Percentiles rank a stretch among this genome's conserved stretches.
phyloP scores from a whole-genome alignment of 1,140 invertebrate species.

The Aphidius ervi region DNA sequence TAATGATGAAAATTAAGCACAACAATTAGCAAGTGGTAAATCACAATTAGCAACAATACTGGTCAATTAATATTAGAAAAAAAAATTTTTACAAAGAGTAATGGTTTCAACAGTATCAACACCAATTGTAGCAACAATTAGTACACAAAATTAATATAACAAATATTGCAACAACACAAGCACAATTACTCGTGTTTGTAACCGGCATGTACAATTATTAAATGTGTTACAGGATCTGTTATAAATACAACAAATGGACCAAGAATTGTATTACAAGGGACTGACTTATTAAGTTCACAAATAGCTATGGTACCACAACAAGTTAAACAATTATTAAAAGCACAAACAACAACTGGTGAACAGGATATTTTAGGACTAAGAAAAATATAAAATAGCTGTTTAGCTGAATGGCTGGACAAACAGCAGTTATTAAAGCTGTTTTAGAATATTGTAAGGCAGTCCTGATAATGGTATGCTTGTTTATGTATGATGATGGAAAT shows the following conservation, averaged over 20 bases:
- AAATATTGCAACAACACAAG: slow-evolving; percentile 65
- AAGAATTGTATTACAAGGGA: slow-evolving; percentile 77
- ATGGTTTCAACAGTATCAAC: too few species aligned
- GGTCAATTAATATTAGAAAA: too few species aligned
- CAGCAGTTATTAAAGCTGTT: too few species aligned
- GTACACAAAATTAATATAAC: too few species aligned
- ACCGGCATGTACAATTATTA: slow-evolving; percentile 80
- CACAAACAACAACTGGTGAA: slow-evolving; percentile 76
- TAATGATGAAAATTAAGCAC: slow-evolving; percentile 68
- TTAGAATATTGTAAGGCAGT: too few species aligned
- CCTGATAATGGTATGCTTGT: too few species aligned
- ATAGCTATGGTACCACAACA: slow-evolving; percentile 77
- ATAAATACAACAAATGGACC: slow-evolving; percentile 79
- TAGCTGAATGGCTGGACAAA: too few species aligned
- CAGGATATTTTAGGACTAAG: slow-evolving; percentile 77
- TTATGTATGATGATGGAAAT: too few species aligned
- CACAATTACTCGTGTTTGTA: slow-evolving; percentile 69
- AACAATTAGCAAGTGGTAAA: slow-evolving; percentile 73
- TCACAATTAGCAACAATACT: slow-evolving; percentile 78
- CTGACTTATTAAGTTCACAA: slow-evolving; percentile 76
- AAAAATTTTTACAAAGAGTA: too few species aligned
- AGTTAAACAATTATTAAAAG: slow-evolving; percentile 81
- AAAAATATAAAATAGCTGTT: too few species aligned
- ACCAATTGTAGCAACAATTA: too few species aligned
- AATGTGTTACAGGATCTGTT: slow-evolving; percentile 77